Evolutionary conservation across 2,888 invertebrate species (phyloP).

Genomic region (Ypsolopha sequella): DNA sequence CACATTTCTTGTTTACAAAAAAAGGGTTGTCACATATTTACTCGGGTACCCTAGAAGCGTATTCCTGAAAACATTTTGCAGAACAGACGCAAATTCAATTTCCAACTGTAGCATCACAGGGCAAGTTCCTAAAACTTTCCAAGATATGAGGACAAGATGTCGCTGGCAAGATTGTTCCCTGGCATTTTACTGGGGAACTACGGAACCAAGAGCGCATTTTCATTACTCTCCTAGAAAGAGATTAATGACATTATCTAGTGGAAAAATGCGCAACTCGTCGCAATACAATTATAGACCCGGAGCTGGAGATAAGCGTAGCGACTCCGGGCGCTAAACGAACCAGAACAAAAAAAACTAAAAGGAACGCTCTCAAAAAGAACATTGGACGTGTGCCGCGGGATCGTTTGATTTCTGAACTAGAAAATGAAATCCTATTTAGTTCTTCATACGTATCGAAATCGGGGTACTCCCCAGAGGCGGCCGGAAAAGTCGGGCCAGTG

Average conservation of each 20-base stretch:
- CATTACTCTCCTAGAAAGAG: slow-evolving; percentile 38
- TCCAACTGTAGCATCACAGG: background rate
- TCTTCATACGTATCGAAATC: slow-evolving; percentile 24
- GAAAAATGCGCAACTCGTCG: slow-evolving; percentile 43
- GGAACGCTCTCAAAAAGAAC: slow-evolving; percentile 28
- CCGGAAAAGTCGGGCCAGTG: slow-evolving; percentile 25
- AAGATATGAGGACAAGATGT: background rate
- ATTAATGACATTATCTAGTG: slow-evolving; percentile 56
- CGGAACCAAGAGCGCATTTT: slow-evolving; percentile 38
- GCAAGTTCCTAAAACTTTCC: background rate
- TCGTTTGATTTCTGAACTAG: slow-evolving; percentile 61
- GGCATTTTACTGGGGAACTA: slow-evolving; percentile 23
- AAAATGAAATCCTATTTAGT: slow-evolving; percentile 62
- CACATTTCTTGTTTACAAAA: too few relatives aligned
- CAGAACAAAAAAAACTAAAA: slow-evolving; percentile 34
- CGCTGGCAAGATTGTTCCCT: slow-evolving; percentile 20
- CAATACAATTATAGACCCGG: slow-evolving; percentile 40
- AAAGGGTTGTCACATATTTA: too few relatives aligned
- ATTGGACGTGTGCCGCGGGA: slow-evolving; percentile 34
- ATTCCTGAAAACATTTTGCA: too few relatives aligned
- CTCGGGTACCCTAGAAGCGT: too few relatives aligned
- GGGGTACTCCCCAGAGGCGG: slow-evolving; percentile 28
- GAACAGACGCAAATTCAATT: background rate
- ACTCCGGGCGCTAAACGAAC: slow-evolving; percentile 28
- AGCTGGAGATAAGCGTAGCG: slow-evolving; percentile 13